A percentile compares a stretch with the other conserved stretches of the same genome.
Evolutionary conservation across 2,113 vertebrate species (phyloP).

Genomic region (Cranoglanis bouderius): DNA sequence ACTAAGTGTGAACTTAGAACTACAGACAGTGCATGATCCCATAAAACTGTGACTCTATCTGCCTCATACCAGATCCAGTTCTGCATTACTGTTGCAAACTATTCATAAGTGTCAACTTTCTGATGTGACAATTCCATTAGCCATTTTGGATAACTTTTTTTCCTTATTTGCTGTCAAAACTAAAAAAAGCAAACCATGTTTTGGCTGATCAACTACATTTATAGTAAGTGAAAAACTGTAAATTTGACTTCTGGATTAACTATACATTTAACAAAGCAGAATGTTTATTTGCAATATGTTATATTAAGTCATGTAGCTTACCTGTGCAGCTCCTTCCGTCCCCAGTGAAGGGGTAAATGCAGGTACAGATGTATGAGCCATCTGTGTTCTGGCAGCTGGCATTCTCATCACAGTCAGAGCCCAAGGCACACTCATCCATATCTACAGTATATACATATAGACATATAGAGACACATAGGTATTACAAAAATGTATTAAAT

Average conservation of each 20-base stretch:
- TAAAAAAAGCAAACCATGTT: neutral
- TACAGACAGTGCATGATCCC: neutral
- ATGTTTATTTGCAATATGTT: neutral
- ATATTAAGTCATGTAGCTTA: constrained; percentile 57
- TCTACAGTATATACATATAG: constrained; percentile 69
- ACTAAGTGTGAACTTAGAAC: neutral
- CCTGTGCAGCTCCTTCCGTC: constrained; percentile 93
- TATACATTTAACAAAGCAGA: neutral
- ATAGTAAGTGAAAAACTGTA: neutral
- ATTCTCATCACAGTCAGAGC: constrained; percentile 86
- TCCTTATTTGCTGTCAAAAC: neutral
- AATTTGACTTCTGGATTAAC: neutral
- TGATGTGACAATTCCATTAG: neutral
- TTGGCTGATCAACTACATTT: neutral
- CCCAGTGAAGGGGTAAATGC: constrained; percentile 84
- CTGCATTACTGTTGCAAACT: too few species aligned
- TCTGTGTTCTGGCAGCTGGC: constrained; percentile 91
- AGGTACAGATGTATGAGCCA: constrained; percentile 89
- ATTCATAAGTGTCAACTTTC: neutral
- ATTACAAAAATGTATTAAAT: neutral
- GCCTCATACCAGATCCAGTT: too few species aligned
- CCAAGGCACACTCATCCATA: constrained; percentile 93
- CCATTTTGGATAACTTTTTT: neutral
- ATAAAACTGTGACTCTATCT: too few species aligned
- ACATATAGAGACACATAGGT: neutral